Base-by-base conservation (phyloP, 2,113 vertebrate species). In the Cavia porcellus region DNA sequence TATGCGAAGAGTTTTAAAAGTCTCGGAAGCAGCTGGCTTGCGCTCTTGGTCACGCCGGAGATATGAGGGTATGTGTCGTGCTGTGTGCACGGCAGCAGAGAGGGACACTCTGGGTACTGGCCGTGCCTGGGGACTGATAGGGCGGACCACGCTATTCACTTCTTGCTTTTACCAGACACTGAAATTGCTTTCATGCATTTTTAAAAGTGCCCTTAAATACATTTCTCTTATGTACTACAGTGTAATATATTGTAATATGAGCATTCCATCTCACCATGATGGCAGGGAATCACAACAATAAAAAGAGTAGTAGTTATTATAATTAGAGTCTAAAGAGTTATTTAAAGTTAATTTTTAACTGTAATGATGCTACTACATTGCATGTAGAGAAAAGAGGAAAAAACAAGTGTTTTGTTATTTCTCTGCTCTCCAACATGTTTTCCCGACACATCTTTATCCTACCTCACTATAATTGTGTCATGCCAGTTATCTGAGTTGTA, bases 401-500 rank as follows among this genome's bases (percentile, higher is more conserved):
- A 6, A 50, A 66, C 9, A 70, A 17, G 3, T 61, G 32, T 94
- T 95, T 74, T 50, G 28, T 92, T 91, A 86, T 50, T 11, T 3
- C 42, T 81, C 70, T 4, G 74, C 7, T 72, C 5, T 77, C 25
- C 19, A 84, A 19, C 15, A 72, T 59, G 0, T 81, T 82, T 87
- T 59, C 45, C 35, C 8, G 57, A 45, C 42, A 11, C 11, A 75
- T 82, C 47, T 92, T 74, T 81, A 89, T 45, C 12, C 42, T 93
- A 93, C 83, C 80, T 97, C 85, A 88, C 84, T 70, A 57, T 84
- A 82, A 62, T 88, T 92, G n/a, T 75, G 52, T 45, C 25, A 70
- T 86, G 59, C 83, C 94, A 82, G 59, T 89, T 79, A 86, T 94
- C 14, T 57, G 64, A 93, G 35, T 64, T 82, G 30, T 59, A 28